Evolutionary conservation across 2,888 invertebrate species (phyloP).

Genomic region (Clostera curtula): DNA sequence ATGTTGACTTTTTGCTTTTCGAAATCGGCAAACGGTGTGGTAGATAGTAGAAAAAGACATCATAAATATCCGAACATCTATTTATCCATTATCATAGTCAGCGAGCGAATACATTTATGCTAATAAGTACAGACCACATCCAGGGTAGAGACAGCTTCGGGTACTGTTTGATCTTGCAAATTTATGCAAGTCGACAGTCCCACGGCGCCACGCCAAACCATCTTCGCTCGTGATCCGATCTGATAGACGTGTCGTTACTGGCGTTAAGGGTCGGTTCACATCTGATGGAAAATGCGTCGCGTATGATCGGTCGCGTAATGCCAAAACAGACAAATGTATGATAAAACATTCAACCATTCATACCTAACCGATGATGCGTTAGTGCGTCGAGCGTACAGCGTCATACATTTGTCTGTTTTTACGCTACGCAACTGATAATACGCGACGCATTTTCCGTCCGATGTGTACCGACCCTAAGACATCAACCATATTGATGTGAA

Average conservation of each 20-base stretch:
- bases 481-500: no score
- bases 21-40: no score
- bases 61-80: constrained; percentile 30
- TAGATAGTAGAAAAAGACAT: constrained; percentile 10
- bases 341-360: no score
- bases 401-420: no score
- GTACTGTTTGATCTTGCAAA: constrained; percentile 67
- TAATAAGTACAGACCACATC: constrained; percentile 49
- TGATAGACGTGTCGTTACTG: constrained; percentile 62
- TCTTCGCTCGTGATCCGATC: constrained; percentile 68
- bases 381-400: no score
- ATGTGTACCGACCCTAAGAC: no score
- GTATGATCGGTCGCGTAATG: constrained; percentile 56
- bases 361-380: no score
- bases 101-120: constrained; percentile 57
- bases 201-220: constrained; percentile 68
- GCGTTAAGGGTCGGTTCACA: constrained; percentile 66
- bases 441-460: no score
- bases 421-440: no score
- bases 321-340: no score
- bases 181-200: constrained; percentile 69
- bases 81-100: no score
- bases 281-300: constrained; percentile 65
- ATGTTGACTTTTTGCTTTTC: no score
- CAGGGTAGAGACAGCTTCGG: constrained; percentile 30